These are phyloP conservation scores for Aix galericulata DNA, from an alignment of 2,113 vertebrate genomes.

Conservation along the genomic window DNA sequence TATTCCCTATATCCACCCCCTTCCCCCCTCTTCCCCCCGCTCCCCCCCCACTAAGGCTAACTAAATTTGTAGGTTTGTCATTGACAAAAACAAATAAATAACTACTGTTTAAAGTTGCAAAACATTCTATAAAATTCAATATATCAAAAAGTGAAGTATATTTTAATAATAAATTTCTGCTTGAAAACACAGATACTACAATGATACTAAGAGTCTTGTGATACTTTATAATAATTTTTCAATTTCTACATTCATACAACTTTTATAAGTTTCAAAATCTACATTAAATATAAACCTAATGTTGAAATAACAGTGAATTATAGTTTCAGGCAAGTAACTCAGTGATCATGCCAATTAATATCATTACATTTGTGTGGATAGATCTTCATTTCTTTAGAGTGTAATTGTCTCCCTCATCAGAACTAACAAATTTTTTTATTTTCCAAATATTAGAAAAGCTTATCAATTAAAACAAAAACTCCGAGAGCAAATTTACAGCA, in stretches of 20 bases:
- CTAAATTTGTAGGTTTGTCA: neutral
- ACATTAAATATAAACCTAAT: neutral
- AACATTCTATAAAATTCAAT: neutral
- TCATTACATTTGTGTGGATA: neutral
- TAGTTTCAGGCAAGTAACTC: neutral
- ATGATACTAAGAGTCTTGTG: neutral
- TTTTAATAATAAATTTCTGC: neutral
- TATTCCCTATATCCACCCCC: neutral
- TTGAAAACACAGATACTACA: neutral
- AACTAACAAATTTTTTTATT: neutral
- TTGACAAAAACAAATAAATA: neutral
- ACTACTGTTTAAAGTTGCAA: neutral
- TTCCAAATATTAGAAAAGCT: neutral
- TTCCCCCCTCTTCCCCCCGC: no score
- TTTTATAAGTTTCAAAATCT: neutral
- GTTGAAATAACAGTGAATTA: neutral
- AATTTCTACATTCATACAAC: neutral
- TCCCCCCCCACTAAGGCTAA: neutral
- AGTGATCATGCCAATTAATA: neutral
- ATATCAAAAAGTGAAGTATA: neutral
- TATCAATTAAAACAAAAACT: neutral
- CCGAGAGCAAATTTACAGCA: neutral
- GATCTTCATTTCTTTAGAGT: neutral
- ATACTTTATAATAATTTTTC: neutral
- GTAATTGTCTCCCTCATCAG: neutral